A percentile compares a stretch with the other conserved stretches of the same genome.
Conservation (phyloP, 2,113 vertebrate species). For the Nettapus auritus region DNA sequence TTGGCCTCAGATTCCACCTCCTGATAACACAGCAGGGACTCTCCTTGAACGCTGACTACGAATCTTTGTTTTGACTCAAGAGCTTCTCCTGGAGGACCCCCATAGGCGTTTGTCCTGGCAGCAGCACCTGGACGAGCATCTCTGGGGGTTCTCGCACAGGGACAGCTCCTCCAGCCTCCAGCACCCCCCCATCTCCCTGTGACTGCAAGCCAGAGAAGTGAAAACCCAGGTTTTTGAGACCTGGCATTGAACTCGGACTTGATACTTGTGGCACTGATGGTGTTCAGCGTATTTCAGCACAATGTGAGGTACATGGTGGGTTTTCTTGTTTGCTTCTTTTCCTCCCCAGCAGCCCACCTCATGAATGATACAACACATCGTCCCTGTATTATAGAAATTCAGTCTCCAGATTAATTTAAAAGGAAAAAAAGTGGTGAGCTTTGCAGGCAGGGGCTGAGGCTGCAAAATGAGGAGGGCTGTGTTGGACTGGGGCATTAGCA, state of each 20-base stretch:
- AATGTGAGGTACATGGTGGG: fast-evolving
- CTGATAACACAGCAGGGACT: background rate
- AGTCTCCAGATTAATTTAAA: background rate
- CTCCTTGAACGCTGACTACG: too few species aligned
- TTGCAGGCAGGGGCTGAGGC: background rate
- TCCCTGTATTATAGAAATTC: background rate
- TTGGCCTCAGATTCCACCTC: background rate
- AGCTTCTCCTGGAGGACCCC: too few species aligned
- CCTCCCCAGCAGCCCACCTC: background rate
- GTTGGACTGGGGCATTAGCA: background rate
- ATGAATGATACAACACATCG: fast-evolving
- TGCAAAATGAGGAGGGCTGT: fast-evolving
- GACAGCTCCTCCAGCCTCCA: background rate
- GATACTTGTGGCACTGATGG: background rate
- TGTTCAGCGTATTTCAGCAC: background rate
- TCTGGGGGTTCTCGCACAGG: too few species aligned
- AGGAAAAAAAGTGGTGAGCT: background rate
- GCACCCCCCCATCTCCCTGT: fast-evolving
- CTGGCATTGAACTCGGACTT: background rate
- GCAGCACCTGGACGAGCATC: too few species aligned
- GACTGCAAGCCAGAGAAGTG: background rate
- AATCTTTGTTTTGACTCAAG: too few species aligned
- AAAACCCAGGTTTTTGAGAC: background rate
- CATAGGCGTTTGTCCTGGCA: too few species aligned
- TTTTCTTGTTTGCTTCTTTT: background rate